These are phyloP conservation scores for Hystrix cristata DNA, from an alignment of 2,113 vertebrate genomes.

Conservation along the genomic window DNA sequence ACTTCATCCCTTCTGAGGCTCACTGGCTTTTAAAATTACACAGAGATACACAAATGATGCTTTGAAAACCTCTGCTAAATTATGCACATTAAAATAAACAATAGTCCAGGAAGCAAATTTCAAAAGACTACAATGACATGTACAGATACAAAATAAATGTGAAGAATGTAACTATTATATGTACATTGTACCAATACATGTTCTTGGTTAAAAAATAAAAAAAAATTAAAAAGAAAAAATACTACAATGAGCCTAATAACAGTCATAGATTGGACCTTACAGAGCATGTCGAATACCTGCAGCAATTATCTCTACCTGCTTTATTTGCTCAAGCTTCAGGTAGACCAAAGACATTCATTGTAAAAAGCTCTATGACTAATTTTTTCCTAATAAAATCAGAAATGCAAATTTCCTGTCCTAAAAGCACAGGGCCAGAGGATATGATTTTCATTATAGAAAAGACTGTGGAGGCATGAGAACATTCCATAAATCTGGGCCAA, in stretches of 20 bases:
- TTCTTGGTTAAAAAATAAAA: no score
- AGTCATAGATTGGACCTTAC: background rate
- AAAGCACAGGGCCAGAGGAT: conserved; percentile 53
- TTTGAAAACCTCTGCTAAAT: conserved; percentile 79
- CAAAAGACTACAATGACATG: conserved; percentile 43
- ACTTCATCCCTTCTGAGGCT: conserved; percentile 43
- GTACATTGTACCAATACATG: no score
- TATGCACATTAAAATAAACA: conserved; percentile 62
- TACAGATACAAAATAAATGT: no score
- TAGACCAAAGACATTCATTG: conserved; percentile 51
- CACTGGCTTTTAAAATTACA: conserved; percentile 53
- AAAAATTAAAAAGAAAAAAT: background rate
- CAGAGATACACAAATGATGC: background rate
- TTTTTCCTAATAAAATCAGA: conserved; percentile 77
- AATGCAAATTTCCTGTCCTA: conserved; percentile 72
- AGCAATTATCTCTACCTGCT: conserved; percentile 64
- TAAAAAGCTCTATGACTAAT: conserved; percentile 19
- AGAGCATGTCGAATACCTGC: conserved; percentile 1
- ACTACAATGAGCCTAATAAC: conserved; percentile 41
- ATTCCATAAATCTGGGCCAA: conserved; percentile 68
- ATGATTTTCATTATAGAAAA: conserved; percentile 48
- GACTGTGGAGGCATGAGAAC: conserved; percentile 19
- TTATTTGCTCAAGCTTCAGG: conserved; percentile 68
- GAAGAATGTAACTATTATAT: no score
- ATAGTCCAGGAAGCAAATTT: conserved; percentile 69